phyloP scores from a whole-genome alignment of 2,797 vertebrate species.

The Cirrhinus molitorella region DNA sequence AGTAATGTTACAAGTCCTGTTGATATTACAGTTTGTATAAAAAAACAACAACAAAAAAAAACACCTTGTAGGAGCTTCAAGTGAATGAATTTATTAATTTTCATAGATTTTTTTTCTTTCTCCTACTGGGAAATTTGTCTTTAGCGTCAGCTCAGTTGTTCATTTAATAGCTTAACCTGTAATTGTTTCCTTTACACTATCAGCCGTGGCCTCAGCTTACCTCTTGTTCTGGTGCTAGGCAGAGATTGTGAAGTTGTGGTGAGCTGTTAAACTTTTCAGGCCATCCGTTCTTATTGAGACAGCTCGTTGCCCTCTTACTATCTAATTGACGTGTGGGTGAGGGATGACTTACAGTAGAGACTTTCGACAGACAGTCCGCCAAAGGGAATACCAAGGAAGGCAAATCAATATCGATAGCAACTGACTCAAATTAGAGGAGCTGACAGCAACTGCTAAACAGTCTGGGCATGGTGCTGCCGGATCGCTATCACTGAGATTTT shows the following conservation, averaged over 20 bases:
- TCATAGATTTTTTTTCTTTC: constrained; percentile 2
- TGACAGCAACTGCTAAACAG: constrained; percentile 71
- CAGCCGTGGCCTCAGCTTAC: constrained; percentile 40
- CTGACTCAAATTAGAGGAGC: constrained; percentile 72
- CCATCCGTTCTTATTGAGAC: constrained; percentile 74
- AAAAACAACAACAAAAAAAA: no score
- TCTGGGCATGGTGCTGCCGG: constrained; percentile 64
- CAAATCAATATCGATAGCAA: constrained; percentile 79
- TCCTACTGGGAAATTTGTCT: background rate
- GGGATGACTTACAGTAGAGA: constrained; percentile 75
- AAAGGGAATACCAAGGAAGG: constrained; percentile 76
- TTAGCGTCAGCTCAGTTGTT: background rate
- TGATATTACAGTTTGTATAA: background rate
- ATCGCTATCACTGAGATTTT: constrained; percentile 70
- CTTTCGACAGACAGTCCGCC: constrained; percentile 67
- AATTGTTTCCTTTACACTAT: constrained; percentile 25
- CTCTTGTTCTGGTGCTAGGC: constrained; percentile 7
- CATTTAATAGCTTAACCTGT: constrained; percentile 23
- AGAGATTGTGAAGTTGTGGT: constrained; percentile 56
- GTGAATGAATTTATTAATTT: constrained; percentile 9
- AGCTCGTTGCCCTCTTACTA: constrained; percentile 62
- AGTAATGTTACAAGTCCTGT: background rate
- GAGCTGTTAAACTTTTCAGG: constrained; percentile 63
- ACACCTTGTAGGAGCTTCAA: background rate
- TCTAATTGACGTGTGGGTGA: constrained; percentile 79